Evolutionary conservation across 2,113 vertebrate genomes (phyloP).

Genomic region (Pygoscelis antarcticus): DNA sequence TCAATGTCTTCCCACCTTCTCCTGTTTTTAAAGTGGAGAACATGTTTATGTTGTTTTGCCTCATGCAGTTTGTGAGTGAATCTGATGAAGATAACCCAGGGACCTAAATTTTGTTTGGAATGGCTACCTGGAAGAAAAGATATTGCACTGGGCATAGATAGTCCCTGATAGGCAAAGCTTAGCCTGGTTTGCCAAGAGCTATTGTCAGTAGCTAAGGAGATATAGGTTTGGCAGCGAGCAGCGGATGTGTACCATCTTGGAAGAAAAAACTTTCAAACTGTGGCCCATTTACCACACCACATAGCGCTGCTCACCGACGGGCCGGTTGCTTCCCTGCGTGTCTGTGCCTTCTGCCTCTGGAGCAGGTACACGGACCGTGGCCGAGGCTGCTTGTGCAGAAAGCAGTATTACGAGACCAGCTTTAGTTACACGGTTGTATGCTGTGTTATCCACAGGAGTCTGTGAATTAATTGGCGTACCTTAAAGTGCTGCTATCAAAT

Average conservation of each 20-base stretch:
- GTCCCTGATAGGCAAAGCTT: neutral
- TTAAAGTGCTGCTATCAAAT: neutral
- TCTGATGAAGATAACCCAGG: neutral
- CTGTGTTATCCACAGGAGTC: neutral
- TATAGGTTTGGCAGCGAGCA: neutral
- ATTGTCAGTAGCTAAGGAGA: neutral
- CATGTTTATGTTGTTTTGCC: neutral
- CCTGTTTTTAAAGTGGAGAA: neutral
- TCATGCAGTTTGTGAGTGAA: neutral
- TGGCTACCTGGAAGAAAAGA: neutral
- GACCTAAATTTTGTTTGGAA: neutral
- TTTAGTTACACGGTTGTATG: neutral
- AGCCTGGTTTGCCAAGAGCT: neutral
- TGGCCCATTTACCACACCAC: neutral
- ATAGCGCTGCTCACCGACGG: accelerated
- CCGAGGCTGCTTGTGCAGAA: neutral
- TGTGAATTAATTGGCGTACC: neutral
- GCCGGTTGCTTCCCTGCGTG: accelerated
- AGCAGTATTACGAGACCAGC: neutral
- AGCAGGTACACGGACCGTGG: too few species aligned
- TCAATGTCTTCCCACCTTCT: neutral
- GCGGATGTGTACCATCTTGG: neutral
- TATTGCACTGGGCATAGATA: neutral
- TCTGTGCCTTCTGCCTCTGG: neutral
- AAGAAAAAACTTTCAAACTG: neutral